Conservation (phyloP, 2,888 invertebrate genomes). For the Drosophila colorata region DNA sequence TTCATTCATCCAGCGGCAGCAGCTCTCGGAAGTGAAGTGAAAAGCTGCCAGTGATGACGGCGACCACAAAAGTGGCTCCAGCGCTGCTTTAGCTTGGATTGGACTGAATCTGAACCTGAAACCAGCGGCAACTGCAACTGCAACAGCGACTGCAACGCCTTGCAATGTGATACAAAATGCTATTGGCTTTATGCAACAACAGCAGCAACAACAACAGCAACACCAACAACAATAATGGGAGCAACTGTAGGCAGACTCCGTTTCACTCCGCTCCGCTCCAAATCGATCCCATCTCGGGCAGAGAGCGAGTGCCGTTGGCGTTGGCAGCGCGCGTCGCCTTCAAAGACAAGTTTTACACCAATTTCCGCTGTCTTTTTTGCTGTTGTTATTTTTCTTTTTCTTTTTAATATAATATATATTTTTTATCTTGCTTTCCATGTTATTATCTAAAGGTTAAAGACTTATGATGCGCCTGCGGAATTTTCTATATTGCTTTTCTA, state of each 20-base stretch:
- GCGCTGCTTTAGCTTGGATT: constrained; percentile 26
- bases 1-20: constrained; percentile 63
- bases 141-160: constrained; percentile 62
- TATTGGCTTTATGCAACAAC: constrained; percentile 68
- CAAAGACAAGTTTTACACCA: constrained; percentile 76
- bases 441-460: constrained; percentile 74
- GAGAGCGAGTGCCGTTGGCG: constrained; percentile 58
- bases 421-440: constrained; percentile 46
- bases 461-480: constrained; percentile 55
- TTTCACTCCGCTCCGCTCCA: constrained; percentile 9
- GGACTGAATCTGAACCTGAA: constrained; percentile 66
- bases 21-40: constrained; percentile 72
- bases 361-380: constrained; percentile 61
- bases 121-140: constrained; percentile 34
- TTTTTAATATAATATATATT: constrained; percentile 25
- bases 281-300: constrained; percentile 28
- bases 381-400: constrained; percentile 4
- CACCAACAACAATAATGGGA: constrained; percentile 46
- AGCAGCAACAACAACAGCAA: constrained; percentile 34
- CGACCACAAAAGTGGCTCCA: constrained; percentile 69
- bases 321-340: constrained; percentile 47
- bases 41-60: constrained; percentile 53
- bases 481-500: constrained; percentile 54
- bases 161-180: constrained; percentile 72
- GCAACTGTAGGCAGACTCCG: constrained; percentile 36